Conservation (phyloP, 2,797 vertebrate species). For the Ibycter americanus region DNA sequence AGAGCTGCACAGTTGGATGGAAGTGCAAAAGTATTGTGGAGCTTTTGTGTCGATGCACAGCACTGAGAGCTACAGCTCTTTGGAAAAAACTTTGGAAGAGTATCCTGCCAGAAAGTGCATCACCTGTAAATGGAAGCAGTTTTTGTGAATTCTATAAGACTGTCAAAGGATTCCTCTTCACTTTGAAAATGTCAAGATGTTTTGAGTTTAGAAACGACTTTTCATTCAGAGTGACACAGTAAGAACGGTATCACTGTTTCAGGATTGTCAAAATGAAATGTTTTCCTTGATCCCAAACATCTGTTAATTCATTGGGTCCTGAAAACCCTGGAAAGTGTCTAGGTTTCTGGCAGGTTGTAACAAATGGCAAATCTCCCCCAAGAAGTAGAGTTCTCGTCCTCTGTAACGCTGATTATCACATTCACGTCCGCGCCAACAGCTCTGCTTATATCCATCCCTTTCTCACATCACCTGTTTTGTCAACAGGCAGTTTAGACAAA, state of each 20-base stretch:
- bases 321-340: background rate
- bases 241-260: fast-evolving
- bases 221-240: background rate
- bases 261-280: background rate
- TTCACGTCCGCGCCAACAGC: background rate
- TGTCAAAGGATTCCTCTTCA: background rate
- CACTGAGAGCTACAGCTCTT: background rate
- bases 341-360: background rate
- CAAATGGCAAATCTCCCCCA: background rate
- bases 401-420: fast-evolving
- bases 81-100: background rate
- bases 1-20: background rate
- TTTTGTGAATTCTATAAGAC: background rate
- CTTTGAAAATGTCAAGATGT: too few relatives aligned
- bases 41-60: background rate
- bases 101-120: background rate
- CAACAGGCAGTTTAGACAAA: background rate
- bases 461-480: background rate
- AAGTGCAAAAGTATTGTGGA: background rate
- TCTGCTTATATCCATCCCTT: background rate
- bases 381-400: too few relatives aligned
- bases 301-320: background rate
- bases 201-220: background rate
- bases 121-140: background rate
- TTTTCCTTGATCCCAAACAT: fast-evolving